These are phyloP conservation scores for Copidosoma floridanum DNA, from an alignment of 1,140 invertebrate species.

Conservation along the genomic window DNA sequence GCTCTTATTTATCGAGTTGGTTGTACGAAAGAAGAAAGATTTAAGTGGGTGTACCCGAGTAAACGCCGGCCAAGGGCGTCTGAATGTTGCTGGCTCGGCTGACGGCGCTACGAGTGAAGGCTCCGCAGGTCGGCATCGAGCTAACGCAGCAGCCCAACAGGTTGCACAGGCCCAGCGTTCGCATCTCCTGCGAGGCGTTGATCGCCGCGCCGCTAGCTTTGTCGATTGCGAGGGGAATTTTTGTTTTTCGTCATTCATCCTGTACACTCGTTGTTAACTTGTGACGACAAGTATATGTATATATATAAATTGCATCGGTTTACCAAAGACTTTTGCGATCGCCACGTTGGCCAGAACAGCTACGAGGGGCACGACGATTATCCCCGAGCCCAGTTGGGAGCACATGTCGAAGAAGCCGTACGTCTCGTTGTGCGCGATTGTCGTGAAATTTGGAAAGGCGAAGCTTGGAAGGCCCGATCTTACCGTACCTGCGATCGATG, in stretches of 20 bases:
- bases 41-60: conserved; percentile 54
- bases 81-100: conserved; percentile 73
- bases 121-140: conserved; percentile 72
- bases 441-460: conserved; percentile 58
- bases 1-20: not conserved
- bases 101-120: conserved; percentile 73
- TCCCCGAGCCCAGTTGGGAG: conserved; percentile 63
- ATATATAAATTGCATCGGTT: no score
- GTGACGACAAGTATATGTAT: no score
- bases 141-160: conserved; percentile 71
- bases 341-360: conserved; percentile 75
- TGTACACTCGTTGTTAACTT: no score
- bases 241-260: no score
- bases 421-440: conserved; percentile 59
- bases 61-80: conserved; percentile 71
- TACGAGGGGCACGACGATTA: conserved; percentile 71
- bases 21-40: not conserved
- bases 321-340: conserved; percentile 76
- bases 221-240: not conserved
- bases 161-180: conserved; percentile 68
- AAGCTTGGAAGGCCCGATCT: conserved; percentile 63
- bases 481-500: conserved; percentile 55
- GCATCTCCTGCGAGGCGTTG: conserved; percentile 69
- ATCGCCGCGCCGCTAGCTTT: conserved; percentile 56
- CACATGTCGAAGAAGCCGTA: conserved; percentile 62